These are phyloP conservation scores for Tenthredo livida DNA, from an alignment of 2,888 invertebrate genomes.

Conservation along the genomic window DNA sequence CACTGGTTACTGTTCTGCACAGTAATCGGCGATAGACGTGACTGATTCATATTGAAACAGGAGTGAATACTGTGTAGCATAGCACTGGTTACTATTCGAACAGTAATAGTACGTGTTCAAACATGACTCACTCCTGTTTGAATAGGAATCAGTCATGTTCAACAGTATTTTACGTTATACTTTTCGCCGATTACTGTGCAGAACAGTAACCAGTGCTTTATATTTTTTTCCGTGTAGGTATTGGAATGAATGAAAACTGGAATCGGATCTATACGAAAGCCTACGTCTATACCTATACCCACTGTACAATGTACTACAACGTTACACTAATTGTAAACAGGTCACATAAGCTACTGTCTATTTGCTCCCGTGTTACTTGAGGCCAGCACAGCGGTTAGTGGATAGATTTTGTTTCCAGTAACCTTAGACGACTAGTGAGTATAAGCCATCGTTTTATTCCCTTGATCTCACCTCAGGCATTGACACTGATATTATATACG, in stretches of 20 bases:
- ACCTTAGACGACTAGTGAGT: background rate
- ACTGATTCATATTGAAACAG: too few relatives aligned
- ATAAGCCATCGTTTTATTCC: background rate
- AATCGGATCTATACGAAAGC: background rate
- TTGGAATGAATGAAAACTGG: background rate
- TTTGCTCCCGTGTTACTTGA: constrained; percentile 9
- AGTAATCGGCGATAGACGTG: too few relatives aligned
- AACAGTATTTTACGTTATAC: too few relatives aligned
- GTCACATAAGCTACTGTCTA: background rate
- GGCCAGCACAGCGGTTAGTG: background rate
- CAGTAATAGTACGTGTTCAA: too few relatives aligned
- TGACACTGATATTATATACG: background rate
- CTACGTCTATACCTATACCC: background rate
- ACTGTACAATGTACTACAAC: background rate
- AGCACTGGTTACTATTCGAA: too few relatives aligned
- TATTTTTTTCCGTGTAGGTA: too few relatives aligned
- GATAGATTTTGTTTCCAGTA: background rate
- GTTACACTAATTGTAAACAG: background rate
- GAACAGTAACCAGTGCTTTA: too few relatives aligned
- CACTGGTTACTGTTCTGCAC: too few relatives aligned
- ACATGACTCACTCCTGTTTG: too few relatives aligned
- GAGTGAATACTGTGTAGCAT: too few relatives aligned
- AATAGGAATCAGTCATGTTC: too few relatives aligned
- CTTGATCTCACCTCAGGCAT: background rate
- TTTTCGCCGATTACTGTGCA: too few relatives aligned